Base-by-base conservation (phyloP, 2,797 vertebrate species). In the Enteromius thamalakanensis region DNA sequence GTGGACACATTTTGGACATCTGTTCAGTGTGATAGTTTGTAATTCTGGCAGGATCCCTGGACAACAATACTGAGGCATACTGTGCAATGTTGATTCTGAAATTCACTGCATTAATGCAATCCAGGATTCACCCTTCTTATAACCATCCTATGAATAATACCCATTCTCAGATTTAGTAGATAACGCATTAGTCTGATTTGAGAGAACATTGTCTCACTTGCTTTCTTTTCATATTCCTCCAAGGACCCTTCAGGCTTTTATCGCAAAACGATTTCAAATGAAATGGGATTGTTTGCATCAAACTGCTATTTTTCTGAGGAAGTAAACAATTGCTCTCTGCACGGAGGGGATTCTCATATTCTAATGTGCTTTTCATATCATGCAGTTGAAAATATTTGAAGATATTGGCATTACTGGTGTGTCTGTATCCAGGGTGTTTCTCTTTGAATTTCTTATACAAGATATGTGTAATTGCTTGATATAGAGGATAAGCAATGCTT, bases 1-100 rank as follows among this genome's bases (percentile, higher is more conserved):
- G 29, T 23, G 4, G 12, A 40, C 21, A 58, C 53, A 58, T 76
- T 58, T 76, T 40, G 21, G 34, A 23, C 21, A 55, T 76, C 29
- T 74, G 47, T 53, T 53, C 19, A 17, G 29, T 79, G 10, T 26
- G 8, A 42, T 47, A 8, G 26, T 32, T 23, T 47, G 4, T 34
- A 58, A 49, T 47, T 62, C 45, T 40, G 21, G 37, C 53, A 49
- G 68, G 26, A 49, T 72, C 37, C 23, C 68, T 45, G 17, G 37
- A 26, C 21, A 49, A 60, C 23, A 32, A 64, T 29, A 64, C 75
- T 12, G 55, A 77, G 29, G 37, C 42, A 74, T 37, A 40, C 6
- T 68, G 87, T 42, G 23, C 93, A 94, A 93, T 86, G 90, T 90
- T 93, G 91, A 94, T 90, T 90, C 86, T 81, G 85, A 88, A 85